Conservation (phyloP, 2,797 vertebrate genomes). For the Miichthys miiuy region DNA sequence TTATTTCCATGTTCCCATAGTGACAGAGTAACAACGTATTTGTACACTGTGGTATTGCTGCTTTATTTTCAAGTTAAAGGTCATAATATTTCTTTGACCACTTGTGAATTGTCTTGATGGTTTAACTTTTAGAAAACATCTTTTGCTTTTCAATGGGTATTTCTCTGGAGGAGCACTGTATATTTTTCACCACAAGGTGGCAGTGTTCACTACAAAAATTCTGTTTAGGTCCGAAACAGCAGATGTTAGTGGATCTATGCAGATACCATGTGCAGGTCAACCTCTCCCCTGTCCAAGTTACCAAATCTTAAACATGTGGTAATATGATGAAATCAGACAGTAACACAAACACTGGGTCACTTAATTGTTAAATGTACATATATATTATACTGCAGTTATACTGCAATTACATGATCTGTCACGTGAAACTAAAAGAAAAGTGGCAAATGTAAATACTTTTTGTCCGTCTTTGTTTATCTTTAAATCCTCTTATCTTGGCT, state of each 20-base stretch:
- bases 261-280: neutral
- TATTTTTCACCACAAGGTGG: conserved; percentile 26
- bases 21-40: too few relatives aligned
- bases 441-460: neutral
- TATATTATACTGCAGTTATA: neutral
- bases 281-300: neutral
- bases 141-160: too few relatives aligned
- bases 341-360: neutral
- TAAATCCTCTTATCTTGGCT: conserved; percentile 1
- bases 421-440: conserved; percentile 35
- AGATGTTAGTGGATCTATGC: neutral
- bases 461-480: neutral
- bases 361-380: too few relatives aligned
- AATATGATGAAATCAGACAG: neutral
- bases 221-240: neutral
- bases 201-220: conserved; percentile 9
- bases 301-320: neutral
- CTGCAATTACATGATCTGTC: neutral
- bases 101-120: neutral
- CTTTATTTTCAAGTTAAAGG: too few relatives aligned
- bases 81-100: too few relatives aligned
- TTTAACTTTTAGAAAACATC: neutral
- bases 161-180: neutral
- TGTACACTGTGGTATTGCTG: too few relatives aligned
- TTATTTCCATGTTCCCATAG: too few relatives aligned